phyloP scores from a whole-genome alignment of 1,140 invertebrate species.

The Adoxophyes honmai region DNA sequence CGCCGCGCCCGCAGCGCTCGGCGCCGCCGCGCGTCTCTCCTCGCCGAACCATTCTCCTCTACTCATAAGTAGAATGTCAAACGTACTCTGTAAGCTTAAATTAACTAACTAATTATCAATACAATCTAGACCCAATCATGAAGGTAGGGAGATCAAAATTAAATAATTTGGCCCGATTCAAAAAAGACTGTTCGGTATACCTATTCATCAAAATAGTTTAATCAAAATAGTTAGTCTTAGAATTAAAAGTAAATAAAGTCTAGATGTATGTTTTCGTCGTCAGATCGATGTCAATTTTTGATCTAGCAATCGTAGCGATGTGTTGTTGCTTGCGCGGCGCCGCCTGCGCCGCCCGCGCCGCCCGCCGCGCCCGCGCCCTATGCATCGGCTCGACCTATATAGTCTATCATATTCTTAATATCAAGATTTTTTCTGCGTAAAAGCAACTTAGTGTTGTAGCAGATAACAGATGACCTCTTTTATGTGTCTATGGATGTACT shows the following conservation, averaged over 20 bases:
- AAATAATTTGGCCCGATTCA: slow-evolving; percentile 73
- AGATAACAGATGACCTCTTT: too few relatives aligned
- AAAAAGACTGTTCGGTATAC: slow-evolving; percentile 77
- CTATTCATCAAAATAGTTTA: slow-evolving; percentile 64
- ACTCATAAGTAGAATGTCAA: slow-evolving; percentile 37
- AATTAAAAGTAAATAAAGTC: slow-evolving; percentile 50
- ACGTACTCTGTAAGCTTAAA: slow-evolving; percentile 56
- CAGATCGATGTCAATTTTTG: slow-evolving; percentile 57
- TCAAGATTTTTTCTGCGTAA: too few relatives aligned
- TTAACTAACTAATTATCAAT: slow-evolving; percentile 24
- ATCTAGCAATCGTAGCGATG: slow-evolving; percentile 46
- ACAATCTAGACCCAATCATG: slow-evolving; percentile 61
- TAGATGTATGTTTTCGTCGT: slow-evolving; percentile 53
- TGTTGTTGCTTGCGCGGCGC: slow-evolving; percentile 35
- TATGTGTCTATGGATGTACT: too few relatives aligned
- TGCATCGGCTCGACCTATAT: too few relatives aligned
- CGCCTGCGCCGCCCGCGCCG: not conserved
- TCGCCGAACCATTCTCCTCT: slow-evolving; percentile 26
- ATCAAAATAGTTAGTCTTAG: slow-evolving; percentile 62
- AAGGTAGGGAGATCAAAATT: slow-evolving; percentile 71
- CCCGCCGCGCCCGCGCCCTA: not conserved
- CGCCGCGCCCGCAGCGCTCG: not conserved
- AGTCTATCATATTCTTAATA: too few relatives aligned
- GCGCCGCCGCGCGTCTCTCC: slow-evolving; percentile 25
- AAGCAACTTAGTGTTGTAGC: too few relatives aligned